Evolutionary conservation across 2,113 vertebrate species (phyloP), one percentile per base, ranked within the genome.

Genomic region (Apodemus speciosus): DNA sequence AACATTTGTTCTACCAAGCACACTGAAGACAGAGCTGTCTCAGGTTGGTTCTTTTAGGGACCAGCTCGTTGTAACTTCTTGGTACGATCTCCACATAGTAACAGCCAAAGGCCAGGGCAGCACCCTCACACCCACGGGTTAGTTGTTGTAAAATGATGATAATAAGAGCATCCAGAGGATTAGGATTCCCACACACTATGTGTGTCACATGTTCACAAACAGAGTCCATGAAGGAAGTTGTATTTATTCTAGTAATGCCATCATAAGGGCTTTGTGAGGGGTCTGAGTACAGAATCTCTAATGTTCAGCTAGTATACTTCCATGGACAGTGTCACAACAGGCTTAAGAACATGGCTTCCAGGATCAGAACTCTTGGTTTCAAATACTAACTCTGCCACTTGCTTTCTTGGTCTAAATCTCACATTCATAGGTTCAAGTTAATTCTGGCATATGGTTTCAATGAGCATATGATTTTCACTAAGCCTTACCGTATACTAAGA

Each of bases 11-110:
- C 64, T 93, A 73, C 18, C 3, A 88, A 81, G 43, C 30, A 69
- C 9, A 40, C 51, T 7, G 46, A 94, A 77, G 72, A n/a, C 53
- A 85, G 85, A 11, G 10, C 7, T 85, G 9, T 79, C 20, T 95
- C 46, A 72, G 56, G 6, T 58, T 87, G 35, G 5, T 79, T 89
- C 38, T 87, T 30, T 69, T 15, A n/a, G 11, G 1, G 11, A 35
- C 87, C 90, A 95, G 40, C 32, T 62, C 30, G 27, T 90, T 94
- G 16, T 85, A 49, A 85, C 2, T 38, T 86, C 20, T 64, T 92
- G 75, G 30, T 6, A 49, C 53, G 40, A 89, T 87, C 21, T 85
- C 2, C 3, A 15, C 40, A 66, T 6, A 14, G 7, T 49, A 46
- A 71, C 9, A 89, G 20, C 3, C 35, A 66, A 68, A 88, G 71